Percentiles rank a stretch among this genome's conserved stretches.
Evolutionary conservation across 2,797 vertebrate species (phyloP).

Genomic region (Erethizon dorsatum): DNA sequence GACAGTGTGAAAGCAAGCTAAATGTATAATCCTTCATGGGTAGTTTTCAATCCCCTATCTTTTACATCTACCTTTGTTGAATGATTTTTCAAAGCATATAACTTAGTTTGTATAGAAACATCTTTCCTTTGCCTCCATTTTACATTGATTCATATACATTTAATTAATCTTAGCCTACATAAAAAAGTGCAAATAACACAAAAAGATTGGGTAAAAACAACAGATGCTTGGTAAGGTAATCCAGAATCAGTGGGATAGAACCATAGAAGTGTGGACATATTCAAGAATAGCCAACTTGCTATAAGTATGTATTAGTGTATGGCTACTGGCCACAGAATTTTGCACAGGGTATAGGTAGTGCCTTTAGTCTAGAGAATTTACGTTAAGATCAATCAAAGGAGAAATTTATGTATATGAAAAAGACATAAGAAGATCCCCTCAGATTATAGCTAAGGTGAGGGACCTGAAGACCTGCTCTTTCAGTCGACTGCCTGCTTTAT

Average conservation of each 20-base stretch:
- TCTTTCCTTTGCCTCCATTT: background rate
- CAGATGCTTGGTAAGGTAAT: background rate
- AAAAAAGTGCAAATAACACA: slow-evolving; percentile 7
- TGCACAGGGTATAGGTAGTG: background rate
- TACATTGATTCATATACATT: background rate
- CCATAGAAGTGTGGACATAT: background rate
- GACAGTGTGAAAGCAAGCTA: background rate
- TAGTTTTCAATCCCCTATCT: background rate
- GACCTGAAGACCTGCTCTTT: background rate
- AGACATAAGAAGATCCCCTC: background rate
- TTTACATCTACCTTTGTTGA: background rate
- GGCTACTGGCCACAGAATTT: background rate
- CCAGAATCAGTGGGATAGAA: background rate
- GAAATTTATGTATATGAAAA: background rate
- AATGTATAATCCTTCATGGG: background rate
- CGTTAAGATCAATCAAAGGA: background rate
- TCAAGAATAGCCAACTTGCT: background rate
- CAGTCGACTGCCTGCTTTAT: background rate
- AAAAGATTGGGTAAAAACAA: background rate
- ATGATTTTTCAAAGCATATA: background rate
- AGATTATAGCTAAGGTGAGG: background rate
- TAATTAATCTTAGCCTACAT: background rate
- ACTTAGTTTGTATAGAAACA: slow-evolving; percentile 1
- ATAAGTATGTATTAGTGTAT: background rate
- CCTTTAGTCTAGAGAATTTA: slow-evolving; percentile 2